A percentile compares a stretch with the other conserved stretches of the same genome.
Conservation (phyloP, 2,888 invertebrate genomes). For the Xylocampa areola region DNA sequence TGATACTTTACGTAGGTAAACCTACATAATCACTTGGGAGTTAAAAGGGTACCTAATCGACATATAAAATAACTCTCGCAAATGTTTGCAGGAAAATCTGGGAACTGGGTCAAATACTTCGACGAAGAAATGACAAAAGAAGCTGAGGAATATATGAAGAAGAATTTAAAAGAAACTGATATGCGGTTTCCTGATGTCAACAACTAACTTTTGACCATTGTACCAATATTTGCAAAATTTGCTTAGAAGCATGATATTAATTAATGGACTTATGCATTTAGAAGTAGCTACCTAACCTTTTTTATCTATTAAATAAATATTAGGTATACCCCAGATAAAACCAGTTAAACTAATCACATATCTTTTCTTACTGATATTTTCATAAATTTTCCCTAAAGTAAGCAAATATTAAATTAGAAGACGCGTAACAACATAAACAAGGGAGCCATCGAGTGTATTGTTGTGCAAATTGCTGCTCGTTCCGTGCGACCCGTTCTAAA, state of each 20-base stretch:
- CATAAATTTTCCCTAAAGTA: conserved; percentile 6
- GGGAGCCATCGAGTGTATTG: conserved; percentile 38
- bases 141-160: conserved; percentile 70
- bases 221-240: too few species aligned
- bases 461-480: conserved; percentile 53
- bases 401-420: conserved; percentile 12
- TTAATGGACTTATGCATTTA: too few species aligned
- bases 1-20: too few species aligned
- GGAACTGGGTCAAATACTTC: conserved; percentile 75
- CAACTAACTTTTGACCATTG: conserved; percentile 8
- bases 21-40: too few species aligned
- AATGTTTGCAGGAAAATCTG: conserved; percentile 70
- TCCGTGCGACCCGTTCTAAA: conserved; percentile 1
- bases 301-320: too few species aligned
- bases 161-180: conserved; percentile 63
- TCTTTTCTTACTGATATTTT: conserved; percentile 1
- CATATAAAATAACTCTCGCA: neutral
- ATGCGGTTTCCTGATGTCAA: conserved; percentile 64
- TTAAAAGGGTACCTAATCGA: too few species aligned
- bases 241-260: too few species aligned
- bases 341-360: too few species aligned
- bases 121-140: conserved; percentile 69
- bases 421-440: conserved; percentile 23
- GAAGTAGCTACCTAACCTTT: too few species aligned
- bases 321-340: too few species aligned